Percentiles rank a stretch among this genome's conserved stretches.
Evolutionary conservation across 2,797 vertebrate species (phyloP).

Genomic region (Nyctalus aviator): DNA sequence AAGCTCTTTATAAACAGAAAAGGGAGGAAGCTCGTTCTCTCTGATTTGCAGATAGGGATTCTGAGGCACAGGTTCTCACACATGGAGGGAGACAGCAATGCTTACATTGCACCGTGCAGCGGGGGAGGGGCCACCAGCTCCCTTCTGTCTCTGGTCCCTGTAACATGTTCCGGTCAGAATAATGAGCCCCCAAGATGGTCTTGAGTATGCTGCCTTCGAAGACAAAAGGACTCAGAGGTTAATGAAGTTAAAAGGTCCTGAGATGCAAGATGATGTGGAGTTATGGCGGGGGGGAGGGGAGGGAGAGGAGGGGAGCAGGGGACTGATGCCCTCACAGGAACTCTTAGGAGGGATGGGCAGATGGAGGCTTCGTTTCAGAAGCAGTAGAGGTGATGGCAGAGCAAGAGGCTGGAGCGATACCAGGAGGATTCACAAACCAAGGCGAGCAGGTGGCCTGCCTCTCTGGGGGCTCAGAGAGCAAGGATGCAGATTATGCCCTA

Average conservation of each 20-base stretch:
- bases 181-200: background rate
- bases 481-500: background rate
- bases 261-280: background rate
- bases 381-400: no score
- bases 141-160: background rate
- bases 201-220: background rate
- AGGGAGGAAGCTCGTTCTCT: background rate
- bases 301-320: no score
- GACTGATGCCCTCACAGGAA: background rate
- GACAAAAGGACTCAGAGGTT: background rate
- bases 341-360: background rate
- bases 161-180: background rate
- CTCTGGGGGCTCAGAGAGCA: background rate
- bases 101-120: background rate
- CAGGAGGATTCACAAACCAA: background rate
- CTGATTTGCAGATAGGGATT: background rate
- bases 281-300: background rate
- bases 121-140: background rate
- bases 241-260: background rate
- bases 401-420: background rate
- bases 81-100: background rate
- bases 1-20: conserved; percentile 29
- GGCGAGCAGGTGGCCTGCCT: background rate
- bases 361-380: no score
- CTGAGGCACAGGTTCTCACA: background rate